Evolutionary conservation across 2,113 vertebrate species (phyloP), one percentile per base, ranked within the genome.

Genomic region (Clarias macrocephalus): DNA sequence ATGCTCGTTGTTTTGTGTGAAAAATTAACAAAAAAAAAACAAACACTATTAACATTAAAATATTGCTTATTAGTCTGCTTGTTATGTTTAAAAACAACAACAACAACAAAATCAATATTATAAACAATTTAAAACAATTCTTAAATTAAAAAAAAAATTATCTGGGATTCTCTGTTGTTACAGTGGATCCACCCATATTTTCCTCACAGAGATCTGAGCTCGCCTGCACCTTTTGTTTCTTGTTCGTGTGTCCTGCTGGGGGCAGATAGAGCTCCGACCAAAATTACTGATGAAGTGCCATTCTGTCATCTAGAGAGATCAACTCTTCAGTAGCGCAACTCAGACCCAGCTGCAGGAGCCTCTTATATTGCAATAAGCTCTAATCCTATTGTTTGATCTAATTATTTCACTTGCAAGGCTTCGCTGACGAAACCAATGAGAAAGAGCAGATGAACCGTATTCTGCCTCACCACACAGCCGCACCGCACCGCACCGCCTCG

Each of bases 301-400:
- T 75, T 80, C 82, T 60, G 33, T 73, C 68, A 65, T 80, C 66
- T 28, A 2, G 11, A n/a, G 52, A 68, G 76, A 68, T 37, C 75
- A 80, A 68, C 76, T n/a, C 48, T 42, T 70, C 28, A 66, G 62
- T n/a, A 70, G 63, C 25, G 63, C 63, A 56, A 65, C 62, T 65
- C 23, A 37, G 63, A 60, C 79, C 37, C 59, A 81, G 59, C 79
- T 62, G 77, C 80, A 84, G 82, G 73, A 85, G 81, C 63, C 65
- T 73, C 48, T 89, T 88, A 83, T 63, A 88, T 80, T 88, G 86
- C 82, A 88, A 85, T 86, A 56, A 89, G 83, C 88, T 83, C 77
- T 91, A 88, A 91, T 90, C 88, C 89, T 82, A 86, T 88, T 91
- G 90, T 92, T 89, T 92, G 90, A 91, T 91, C 33, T 90, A 90